A percentile compares a stretch with the other conserved stretches of the same genome.
Evolutionary conservation across 2,113 vertebrate species (phyloP).

Genomic region (Pedionomus torquatus): DNA sequence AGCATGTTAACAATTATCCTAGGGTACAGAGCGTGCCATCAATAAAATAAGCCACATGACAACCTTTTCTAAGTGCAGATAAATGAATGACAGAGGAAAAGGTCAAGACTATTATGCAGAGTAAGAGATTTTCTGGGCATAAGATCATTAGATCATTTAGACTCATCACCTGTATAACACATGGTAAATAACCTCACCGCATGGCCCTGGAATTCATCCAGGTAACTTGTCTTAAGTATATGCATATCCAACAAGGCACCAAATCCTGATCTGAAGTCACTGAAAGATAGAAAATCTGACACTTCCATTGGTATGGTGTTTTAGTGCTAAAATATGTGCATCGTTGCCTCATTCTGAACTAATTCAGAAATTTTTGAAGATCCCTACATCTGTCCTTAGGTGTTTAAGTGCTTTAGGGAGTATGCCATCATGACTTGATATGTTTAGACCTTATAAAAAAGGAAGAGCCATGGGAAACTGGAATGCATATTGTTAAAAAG

Average conservation of each 20-base stretch:
- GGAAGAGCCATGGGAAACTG: neutral
- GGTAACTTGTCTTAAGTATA: neutral
- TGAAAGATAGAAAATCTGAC: neutral
- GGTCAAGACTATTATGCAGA: neutral
- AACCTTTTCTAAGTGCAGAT: neutral
- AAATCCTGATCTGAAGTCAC: neutral
- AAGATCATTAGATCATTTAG: neutral
- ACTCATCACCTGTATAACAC: neutral
- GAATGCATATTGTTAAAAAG: neutral
- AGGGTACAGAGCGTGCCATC: neutral
- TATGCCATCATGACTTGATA: neutral
- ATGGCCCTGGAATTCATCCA: neutral
- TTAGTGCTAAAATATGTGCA: neutral
- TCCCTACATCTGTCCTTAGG: neutral
- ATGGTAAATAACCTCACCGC: neutral
- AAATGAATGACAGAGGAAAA: neutral
- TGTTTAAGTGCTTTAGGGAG: neutral
- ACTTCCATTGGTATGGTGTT: neutral
- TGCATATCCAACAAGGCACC: neutral
- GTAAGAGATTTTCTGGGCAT: neutral
- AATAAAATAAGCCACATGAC: neutral
- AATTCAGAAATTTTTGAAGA: neutral
- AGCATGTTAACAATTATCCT: neutral
- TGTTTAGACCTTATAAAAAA: neutral
- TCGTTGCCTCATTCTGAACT: neutral